Percentiles rank a stretch among this genome's conserved stretches.
Conservation (phyloP, 2,113 vertebrate genomes). For the Mesoclemmys tuberculata region DNA sequence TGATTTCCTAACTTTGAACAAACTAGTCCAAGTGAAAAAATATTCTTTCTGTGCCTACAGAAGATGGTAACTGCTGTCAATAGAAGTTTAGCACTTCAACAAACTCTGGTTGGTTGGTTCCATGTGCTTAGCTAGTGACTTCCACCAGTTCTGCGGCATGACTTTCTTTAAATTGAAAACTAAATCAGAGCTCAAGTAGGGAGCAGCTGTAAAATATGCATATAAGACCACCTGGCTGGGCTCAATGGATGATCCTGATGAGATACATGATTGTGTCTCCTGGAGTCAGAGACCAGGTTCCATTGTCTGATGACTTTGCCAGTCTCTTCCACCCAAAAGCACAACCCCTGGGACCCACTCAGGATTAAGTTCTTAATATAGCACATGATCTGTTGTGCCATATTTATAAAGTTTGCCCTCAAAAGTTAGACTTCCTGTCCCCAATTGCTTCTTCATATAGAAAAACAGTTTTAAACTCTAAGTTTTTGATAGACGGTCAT, state of each 20-base stretch:
- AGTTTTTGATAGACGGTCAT: background rate
- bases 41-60: background rate
- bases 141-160: background rate
- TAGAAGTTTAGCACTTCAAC: background rate
- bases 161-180: background rate
- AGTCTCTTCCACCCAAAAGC: background rate
- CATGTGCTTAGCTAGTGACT: background rate
- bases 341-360: background rate
- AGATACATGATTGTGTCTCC: background rate
- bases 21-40: background rate
- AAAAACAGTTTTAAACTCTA: background rate
- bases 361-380: background rate
- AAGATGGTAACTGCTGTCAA: background rate
- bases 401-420: background rate
- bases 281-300: background rate
- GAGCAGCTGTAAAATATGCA: background rate
- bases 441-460: background rate
- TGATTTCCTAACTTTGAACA: background rate
- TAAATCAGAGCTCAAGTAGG: background rate
- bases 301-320: background rate
- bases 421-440: background rate
- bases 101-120: background rate
- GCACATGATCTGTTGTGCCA: background rate
- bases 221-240: background rate
- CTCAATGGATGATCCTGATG: background rate